Percentiles rank a stretch among this genome's conserved stretches.
Conservation (phyloP, 1,140 invertebrate species). For the Chlorops oryzae region DNA sequence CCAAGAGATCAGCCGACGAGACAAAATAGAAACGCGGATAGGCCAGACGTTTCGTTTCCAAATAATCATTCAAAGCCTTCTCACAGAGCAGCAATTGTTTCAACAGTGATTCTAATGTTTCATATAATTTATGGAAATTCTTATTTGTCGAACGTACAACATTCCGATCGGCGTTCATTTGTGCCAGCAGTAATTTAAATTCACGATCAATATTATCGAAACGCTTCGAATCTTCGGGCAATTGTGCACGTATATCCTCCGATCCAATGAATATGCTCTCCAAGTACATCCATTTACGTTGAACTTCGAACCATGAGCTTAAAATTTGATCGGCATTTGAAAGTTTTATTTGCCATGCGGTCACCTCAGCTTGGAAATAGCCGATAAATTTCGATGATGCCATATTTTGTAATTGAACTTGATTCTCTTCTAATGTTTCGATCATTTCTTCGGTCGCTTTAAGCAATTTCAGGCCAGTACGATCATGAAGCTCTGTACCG, state of each 20-base stretch:
- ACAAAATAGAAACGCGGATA: constrained; percentile 96
- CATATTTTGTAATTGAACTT: constrained; percentile 89
- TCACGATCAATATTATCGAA: constrained; percentile 84
- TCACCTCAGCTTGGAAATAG: constrained; percentile 78
- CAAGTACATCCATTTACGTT: constrained; percentile 87
- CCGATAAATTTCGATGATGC: constrained; percentile 88
- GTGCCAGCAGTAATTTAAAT: constrained; percentile 58
- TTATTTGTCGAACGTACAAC: constrained; percentile 81
- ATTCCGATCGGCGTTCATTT: constrained; percentile 63
- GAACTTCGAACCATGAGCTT: constrained; percentile 85
- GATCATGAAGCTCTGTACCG: constrained; percentile 69
- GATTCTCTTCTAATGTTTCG: constrained; percentile 91
- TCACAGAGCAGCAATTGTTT: constrained; percentile 76
- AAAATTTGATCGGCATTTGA: constrained; percentile 82
- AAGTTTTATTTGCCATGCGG: constrained; percentile 83
- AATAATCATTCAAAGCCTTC: constrained; percentile 89
- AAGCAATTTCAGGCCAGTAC: constrained; percentile 71
- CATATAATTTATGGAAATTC: constrained; percentile 60
- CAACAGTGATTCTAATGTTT: constrained; percentile 73
- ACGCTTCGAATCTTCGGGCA: constrained; percentile 84
- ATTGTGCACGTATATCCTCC: constrained; percentile 86
- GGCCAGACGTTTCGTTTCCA: constrained; percentile 88
- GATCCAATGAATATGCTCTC: constrained; percentile 95
- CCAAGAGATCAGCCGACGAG: constrained; percentile 85
- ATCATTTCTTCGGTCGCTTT: constrained; percentile 81